Evolutionary conservation across 2,888 invertebrate species (phyloP).

Genomic region (Campoplex nolae): DNA sequence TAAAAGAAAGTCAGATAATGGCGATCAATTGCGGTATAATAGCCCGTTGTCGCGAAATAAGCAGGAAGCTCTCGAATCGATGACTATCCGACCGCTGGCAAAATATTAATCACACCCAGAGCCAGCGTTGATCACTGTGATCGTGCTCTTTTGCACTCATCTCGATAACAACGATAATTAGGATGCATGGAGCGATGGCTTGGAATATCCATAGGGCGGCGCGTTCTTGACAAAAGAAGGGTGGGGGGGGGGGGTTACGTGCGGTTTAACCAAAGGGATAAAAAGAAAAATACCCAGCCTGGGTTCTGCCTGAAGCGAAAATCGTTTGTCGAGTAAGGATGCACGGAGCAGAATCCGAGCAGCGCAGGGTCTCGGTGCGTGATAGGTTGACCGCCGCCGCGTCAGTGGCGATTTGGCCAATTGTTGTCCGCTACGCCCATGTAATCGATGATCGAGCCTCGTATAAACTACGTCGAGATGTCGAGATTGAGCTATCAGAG

Average conservation of each 20-base stretch:
- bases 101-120: conserved; percentile 49
- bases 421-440: conserved; percentile 62
- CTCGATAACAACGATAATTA: conserved; percentile 71
- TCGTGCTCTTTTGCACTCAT: conserved; percentile 30
- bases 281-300: conserved; percentile 38
- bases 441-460: conserved; percentile 62
- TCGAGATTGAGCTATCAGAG: conserved; percentile 61
- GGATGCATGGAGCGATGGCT: conserved; percentile 72
- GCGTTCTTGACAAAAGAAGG: conserved; percentile 8
- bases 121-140: conserved; percentile 67
- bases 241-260: too few species aligned
- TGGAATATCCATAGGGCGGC: conserved; percentile 76
- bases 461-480: conserved; percentile 34
- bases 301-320: conserved; percentile 35
- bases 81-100: background rate
- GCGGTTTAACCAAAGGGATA: conserved; percentile 8
- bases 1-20: background rate
- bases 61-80: background rate
- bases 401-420: conserved; percentile 64
- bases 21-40: background rate
- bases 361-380: conserved; percentile 43
- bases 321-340: background rate
- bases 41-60: background rate
- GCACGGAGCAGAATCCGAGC: background rate
- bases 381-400: conserved; percentile 27